Base-by-base conservation (phyloP, 2,113 vertebrate genomes). In the Daubentonia madagascariensis region DNA sequence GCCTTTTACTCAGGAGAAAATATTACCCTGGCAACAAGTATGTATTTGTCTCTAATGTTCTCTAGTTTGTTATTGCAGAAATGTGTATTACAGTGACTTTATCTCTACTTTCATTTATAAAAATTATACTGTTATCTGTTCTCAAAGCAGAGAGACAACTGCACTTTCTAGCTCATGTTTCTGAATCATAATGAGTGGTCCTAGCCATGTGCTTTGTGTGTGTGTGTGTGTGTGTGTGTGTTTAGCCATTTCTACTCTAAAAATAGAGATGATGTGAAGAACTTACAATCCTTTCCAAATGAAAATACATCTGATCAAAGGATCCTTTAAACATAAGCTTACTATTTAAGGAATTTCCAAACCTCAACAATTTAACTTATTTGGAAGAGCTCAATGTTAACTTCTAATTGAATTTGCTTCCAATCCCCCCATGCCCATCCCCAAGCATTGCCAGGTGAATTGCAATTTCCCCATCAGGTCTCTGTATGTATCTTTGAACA, bases 91-190 rank as follows among this genome's bases (percentile, higher is more conserved):
- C 37, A 68, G 59, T 72, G 73, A 85, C 45, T 89, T 79, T 86
- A 40, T 89, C 43, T 84, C 43, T 70, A 8, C 45, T 91, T 93
- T 93, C 45, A 52, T 79, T 93, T 95, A 91, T 50, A 89, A 91
- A 96, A 95, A 84, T 28, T 61, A 35, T 57, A 61, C 45, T 84
- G 48, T 50, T 78, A 72, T 78, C 54, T 89, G 37, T 37, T 84
- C 32, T 85, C 11, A 54, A 37, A 37, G 40, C 20, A 50, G 57
- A 57, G 54, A 57, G 9, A 54, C n/a, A 11, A n/a, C 25, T 86
- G 37, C 0, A 40, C 40, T 78, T 68, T 94, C 48, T 89, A 89
- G 70, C 43, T 96, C 70, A 6, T 57, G 68, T 50, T 92, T 84
- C 57, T 85, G 95, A 97, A 52, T 83, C 85, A 13, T n/a, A 92